A percentile compares a stretch with the other conserved stretches of the same genome.
Conservation (phyloP, 2,888 invertebrate species). For the Zygothrica quintamaculata region DNA sequence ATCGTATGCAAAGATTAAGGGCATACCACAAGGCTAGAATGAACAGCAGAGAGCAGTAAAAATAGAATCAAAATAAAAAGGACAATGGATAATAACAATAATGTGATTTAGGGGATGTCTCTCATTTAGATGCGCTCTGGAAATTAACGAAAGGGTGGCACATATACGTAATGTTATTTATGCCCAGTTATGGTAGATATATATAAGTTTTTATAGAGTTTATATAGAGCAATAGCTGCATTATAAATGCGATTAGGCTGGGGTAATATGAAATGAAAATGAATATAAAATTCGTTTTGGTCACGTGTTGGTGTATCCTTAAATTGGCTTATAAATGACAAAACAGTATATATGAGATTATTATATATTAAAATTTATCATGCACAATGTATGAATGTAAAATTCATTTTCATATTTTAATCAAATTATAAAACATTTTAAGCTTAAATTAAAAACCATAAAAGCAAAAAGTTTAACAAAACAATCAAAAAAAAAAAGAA, state of each 20-base stretch:
- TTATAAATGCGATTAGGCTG: conserved; percentile 56
- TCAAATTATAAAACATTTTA: conserved; percentile 2
- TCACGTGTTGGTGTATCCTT: conserved; percentile 82
- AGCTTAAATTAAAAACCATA: conserved; percentile 11
- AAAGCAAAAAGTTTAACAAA: conserved; percentile 1
- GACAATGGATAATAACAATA: conserved; percentile 10
- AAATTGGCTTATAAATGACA: conserved; percentile 62
- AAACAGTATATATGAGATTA: conserved; percentile 41
- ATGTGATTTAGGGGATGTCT: conserved; percentile 61
- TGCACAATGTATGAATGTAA: conserved; percentile 13
- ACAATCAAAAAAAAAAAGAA: conserved; percentile 19
- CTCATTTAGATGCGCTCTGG: conserved; percentile 52
- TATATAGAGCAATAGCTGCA: conserved; percentile 48
- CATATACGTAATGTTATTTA: conserved; percentile 40
- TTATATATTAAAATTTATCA: conserved; percentile 13
- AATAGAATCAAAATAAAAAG: neutral
- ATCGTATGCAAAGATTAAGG: conserved; percentile 56
- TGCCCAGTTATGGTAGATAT: conserved; percentile 33
- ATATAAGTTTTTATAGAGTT: conserved; percentile 1
- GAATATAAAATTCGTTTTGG: conserved; percentile 84
- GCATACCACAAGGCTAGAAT: conserved; percentile 33
- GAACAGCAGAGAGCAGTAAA: conserved; percentile 5
- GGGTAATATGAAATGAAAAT: conserved; percentile 72
- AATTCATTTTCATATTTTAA: conserved; percentile 11
- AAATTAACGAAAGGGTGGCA: conserved; percentile 73